These are phyloP conservation scores for Ginglymostoma cirratum DNA, from an alignment of 2,113 vertebrate species.

Conservation along the genomic window DNA sequence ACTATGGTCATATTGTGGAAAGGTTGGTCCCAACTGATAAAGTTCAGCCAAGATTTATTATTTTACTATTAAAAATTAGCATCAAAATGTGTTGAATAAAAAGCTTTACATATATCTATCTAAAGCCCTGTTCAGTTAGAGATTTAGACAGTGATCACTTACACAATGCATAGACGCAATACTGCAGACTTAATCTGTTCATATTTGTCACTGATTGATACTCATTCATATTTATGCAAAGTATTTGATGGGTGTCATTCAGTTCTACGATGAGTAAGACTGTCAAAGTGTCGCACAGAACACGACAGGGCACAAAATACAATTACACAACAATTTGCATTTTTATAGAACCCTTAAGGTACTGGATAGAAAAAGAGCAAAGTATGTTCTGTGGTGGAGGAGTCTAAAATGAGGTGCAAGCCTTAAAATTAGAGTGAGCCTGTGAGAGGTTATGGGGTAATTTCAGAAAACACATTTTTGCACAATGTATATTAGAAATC, in stretches of 20 bases:
- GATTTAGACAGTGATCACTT: background rate
- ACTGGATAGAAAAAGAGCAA: background rate
- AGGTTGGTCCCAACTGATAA: constrained; percentile 51
- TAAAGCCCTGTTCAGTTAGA: background rate
- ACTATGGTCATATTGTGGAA: constrained; percentile 63
- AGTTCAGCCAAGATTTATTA: background rate
- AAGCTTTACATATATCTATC: background rate
- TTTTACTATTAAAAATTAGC: background rate
- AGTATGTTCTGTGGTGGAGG: background rate
- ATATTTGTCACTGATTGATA: background rate
- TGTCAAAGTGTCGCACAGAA: background rate
- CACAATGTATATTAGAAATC: background rate
- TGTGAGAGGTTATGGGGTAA: background rate
- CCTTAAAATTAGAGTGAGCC: background rate
- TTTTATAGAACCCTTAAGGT: background rate
- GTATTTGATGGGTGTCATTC: background rate
- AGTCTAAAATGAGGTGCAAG: background rate
- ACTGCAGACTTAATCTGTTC: background rate
- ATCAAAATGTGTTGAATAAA: background rate
- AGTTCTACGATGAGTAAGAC: background rate
- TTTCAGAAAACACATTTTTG: background rate
- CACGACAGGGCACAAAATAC: background rate
- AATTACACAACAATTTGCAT: background rate
- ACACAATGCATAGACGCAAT: background rate
- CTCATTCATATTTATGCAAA: background rate